A percentile compares a stretch with the other conserved stretches of the same genome.
These are phyloP conservation scores for Oxyura jamaicensis DNA, from an alignment of 2,113 vertebrate species.

Conservation along the genomic window DNA sequence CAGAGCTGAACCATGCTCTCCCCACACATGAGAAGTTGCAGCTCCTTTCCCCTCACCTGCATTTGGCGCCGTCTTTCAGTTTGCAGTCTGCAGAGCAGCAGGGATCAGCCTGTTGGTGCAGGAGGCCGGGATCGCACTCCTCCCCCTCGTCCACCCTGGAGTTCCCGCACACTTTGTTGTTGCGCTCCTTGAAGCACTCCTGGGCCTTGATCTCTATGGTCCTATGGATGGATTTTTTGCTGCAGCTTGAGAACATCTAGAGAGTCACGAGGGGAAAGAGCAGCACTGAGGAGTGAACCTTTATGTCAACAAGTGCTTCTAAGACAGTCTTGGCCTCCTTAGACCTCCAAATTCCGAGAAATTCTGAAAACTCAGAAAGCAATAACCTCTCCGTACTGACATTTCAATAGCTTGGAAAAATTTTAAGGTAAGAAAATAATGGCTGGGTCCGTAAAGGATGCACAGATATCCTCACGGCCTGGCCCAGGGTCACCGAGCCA, in stretches of 20 bases:
- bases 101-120: constrained; percentile 85
- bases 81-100: constrained; percentile 90
- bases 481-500: not conserved
- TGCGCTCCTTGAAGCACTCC: constrained; percentile 91
- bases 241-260: constrained; percentile 95
- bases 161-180: constrained; percentile 96
- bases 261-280: not conserved
- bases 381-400: not conserved
- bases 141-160: constrained; percentile 95
- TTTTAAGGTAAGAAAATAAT: not conserved
- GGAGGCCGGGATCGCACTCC: constrained; percentile 92
- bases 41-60: constrained; percentile 83
- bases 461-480: not conserved
- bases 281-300: not conserved
- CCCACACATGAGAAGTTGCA: not conserved
- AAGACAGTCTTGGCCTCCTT: not conserved
- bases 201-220: constrained; percentile 88
- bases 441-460: not conserved
- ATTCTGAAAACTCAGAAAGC: not conserved
- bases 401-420: not conserved
- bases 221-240: constrained; percentile 91
- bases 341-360: not conserved
- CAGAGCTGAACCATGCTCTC: not conserved
- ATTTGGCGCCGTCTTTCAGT: constrained; percentile 78
- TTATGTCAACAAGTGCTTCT: not conserved